These are phyloP conservation scores for Goniozus legneri DNA, from an alignment of 1,140 invertebrate species.

Conservation along the genomic window DNA sequence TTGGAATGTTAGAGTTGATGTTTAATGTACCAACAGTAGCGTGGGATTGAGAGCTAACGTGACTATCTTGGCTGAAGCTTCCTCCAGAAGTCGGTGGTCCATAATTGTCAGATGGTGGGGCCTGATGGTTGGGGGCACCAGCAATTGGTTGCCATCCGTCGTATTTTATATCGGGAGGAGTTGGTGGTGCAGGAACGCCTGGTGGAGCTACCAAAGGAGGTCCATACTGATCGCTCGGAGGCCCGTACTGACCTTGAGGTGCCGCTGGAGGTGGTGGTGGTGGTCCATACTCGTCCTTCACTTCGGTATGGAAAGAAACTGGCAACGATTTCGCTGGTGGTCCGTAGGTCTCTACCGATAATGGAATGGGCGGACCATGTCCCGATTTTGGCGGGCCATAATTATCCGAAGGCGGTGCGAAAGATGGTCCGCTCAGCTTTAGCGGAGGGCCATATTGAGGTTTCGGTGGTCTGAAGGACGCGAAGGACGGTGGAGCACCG, in stretches of 20 bases:
- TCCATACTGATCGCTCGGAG: conserved; percentile 52
- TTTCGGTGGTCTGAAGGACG: conserved; percentile 35
- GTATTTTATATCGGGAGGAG: conserved; percentile 71
- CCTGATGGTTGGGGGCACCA: conserved; percentile 40
- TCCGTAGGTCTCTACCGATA: conserved; percentile 44
- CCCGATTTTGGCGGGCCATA: conserved; percentile 23
- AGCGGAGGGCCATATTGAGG: conserved; percentile 54
- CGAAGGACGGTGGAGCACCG: conserved; percentile 36
- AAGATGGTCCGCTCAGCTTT: conserved; percentile 34
- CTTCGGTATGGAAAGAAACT: conserved; percentile 49
- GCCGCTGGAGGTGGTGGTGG: conserved; percentile 36
- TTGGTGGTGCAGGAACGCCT: conserved; percentile 68
- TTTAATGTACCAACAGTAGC: not conserved
- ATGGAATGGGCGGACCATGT: conserved; percentile 39
- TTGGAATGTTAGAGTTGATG: conserved; percentile 31
- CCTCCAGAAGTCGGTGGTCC: conserved; percentile 29
- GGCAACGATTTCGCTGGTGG: conserved; percentile 47
- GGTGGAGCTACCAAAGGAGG: conserved; percentile 60
- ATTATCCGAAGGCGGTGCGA: conserved; percentile 37
- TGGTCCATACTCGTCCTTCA: conserved; percentile 49
- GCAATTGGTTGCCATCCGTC: conserved; percentile 82
- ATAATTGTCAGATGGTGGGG: conserved; percentile 10
- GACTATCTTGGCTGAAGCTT: not conserved
- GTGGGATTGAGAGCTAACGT: not conserved
- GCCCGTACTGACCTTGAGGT: conserved; percentile 40